These are phyloP conservation scores for Boulengeromyrus knoepffleri DNA, from an alignment of 2,113 vertebrate species.

Conservation along the genomic window DNA sequence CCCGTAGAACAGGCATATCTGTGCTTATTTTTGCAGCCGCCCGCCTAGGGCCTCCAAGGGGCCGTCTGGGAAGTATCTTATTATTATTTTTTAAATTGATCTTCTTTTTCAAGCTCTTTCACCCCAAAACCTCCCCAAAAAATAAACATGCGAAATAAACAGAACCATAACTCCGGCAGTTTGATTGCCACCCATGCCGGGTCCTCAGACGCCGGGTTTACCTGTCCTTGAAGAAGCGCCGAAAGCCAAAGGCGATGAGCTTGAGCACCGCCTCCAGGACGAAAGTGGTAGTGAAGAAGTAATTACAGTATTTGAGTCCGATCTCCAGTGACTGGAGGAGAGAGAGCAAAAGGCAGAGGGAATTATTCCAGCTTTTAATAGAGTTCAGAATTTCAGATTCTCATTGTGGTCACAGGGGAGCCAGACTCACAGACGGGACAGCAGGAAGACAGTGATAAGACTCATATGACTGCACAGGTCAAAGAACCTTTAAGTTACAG, in stretches of 20 bases:
- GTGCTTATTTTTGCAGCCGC: not conserved
- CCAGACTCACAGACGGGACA: not conserved
- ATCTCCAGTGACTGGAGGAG: constrained; percentile 80
- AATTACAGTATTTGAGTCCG: constrained; percentile 96
- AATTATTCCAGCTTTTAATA: constrained; percentile 2
- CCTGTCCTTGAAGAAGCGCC: constrained; percentile 98
- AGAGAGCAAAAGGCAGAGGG: constrained; percentile 6
- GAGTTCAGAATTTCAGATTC: not conserved
- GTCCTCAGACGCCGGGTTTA: constrained; percentile 33
- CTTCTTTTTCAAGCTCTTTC: not conserved
- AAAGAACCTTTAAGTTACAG: not conserved
- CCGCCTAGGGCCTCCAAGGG: not conserved
- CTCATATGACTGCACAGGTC: too few relatives aligned
- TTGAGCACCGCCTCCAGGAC: constrained; percentile 91
- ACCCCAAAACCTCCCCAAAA: not conserved
- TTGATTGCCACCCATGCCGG: too few relatives aligned
- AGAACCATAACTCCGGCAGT: not conserved
- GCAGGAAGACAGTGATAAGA: not conserved
- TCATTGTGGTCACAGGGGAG: not conserved
- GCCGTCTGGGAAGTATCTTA: not conserved
- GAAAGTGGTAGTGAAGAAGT: constrained; percentile 94
- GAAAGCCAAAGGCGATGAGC: constrained; percentile 86
- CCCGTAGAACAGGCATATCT: not conserved
- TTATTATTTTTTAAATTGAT: not conserved
- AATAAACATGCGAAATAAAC: not conserved